Evolutionary conservation across 2,113 vertebrate species (phyloP).

Genomic region (Anarrhichthys ocellatus): DNA sequence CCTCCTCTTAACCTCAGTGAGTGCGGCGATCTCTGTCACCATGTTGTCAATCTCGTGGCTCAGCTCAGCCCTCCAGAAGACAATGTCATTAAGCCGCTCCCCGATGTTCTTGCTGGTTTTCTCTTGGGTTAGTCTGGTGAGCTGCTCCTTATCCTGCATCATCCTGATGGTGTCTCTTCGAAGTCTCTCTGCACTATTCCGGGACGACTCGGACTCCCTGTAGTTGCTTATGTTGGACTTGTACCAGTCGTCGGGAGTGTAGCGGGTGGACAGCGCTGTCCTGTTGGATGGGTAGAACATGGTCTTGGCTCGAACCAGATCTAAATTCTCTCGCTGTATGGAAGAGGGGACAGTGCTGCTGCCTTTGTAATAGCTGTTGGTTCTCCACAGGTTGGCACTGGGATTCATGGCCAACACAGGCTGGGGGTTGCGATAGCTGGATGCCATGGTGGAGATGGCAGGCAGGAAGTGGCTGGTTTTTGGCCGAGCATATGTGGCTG

Average conservation of each 20-base stretch:
- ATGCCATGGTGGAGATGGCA: constrained; percentile 86
- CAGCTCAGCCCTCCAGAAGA: constrained; percentile 94
- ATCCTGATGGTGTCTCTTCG: constrained; percentile 87
- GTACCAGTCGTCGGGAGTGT: constrained; percentile 92
- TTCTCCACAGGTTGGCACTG: constrained; percentile 86
- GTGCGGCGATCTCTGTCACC: constrained; percentile 89
- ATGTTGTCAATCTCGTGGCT: constrained; percentile 90
- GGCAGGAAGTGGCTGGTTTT: constrained; percentile 87
- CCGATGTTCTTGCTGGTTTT: constrained; percentile 89
- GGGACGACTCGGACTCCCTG: constrained; percentile 85
- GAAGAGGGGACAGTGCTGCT: constrained; percentile 79
- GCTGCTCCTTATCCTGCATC: constrained; percentile 91
- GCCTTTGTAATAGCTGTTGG: constrained; percentile 84
- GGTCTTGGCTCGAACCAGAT: constrained; percentile 82
- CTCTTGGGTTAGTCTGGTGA: constrained; percentile 86
- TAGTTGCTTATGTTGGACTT: constrained; percentile 90
- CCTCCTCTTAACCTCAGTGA: constrained; percentile 87
- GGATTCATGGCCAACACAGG: constrained; percentile 79
- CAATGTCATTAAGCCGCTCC: constrained; percentile 88
- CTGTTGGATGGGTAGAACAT: constrained; percentile 89
- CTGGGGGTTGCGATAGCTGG: constrained; percentile 86
- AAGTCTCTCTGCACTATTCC: constrained; percentile 89
- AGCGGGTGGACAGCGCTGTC: constrained; percentile 83
- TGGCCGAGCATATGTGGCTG: constrained; percentile 83
- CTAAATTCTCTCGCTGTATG: constrained; percentile 77